Evolutionary conservation across 1,140 invertebrate species (phyloP).

Genomic region (Belonocnema kinseyi): DNA sequence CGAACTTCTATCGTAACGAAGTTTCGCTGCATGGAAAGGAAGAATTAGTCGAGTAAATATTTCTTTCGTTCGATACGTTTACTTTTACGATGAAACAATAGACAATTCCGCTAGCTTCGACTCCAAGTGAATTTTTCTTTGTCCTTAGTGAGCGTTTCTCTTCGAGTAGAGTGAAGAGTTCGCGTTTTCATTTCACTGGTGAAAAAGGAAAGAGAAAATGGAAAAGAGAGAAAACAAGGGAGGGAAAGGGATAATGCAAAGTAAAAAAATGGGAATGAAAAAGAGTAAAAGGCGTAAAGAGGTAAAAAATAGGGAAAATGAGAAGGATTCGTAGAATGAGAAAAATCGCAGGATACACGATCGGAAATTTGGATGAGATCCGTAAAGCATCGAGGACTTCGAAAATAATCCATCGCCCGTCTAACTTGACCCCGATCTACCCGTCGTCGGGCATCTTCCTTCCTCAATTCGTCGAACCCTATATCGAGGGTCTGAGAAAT

Average conservation of each 20-base stretch:
- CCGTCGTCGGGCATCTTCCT: conserved; percentile 31
- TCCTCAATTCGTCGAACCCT: conserved; percentile 35
- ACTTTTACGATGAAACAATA: conserved; percentile 20
- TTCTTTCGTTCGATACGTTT: conserved; percentile 25
- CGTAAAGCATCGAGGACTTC: conserved; percentile 31
- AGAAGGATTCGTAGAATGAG: conserved; percentile 7
- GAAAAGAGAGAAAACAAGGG: background rate
- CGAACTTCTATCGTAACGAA: conserved; percentile 3
- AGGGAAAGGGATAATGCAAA: background rate
- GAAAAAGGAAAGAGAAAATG: conserved; percentile 9
- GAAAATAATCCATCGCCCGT: conserved; percentile 45
- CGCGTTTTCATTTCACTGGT: background rate
- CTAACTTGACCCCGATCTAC: conserved; percentile 42
- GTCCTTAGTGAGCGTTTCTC: conserved; percentile 22
- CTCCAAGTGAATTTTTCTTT: conserved; percentile 28
- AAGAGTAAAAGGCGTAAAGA: background rate
- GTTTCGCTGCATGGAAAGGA: conserved; percentile 6
- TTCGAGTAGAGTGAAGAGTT: conserved; percentile 28
- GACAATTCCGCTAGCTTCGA: conserved; percentile 23
- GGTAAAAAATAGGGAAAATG: background rate
- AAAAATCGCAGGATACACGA: conserved; percentile 15
- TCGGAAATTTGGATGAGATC: conserved; percentile 27
- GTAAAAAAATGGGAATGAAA: conserved; percentile 15
- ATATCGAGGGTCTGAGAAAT: conserved; percentile 37
- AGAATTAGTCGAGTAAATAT: conserved; percentile 28